phyloP scores from a whole-genome alignment of 2,888 invertebrate genomes.

The Belgica antarctica region DNA sequence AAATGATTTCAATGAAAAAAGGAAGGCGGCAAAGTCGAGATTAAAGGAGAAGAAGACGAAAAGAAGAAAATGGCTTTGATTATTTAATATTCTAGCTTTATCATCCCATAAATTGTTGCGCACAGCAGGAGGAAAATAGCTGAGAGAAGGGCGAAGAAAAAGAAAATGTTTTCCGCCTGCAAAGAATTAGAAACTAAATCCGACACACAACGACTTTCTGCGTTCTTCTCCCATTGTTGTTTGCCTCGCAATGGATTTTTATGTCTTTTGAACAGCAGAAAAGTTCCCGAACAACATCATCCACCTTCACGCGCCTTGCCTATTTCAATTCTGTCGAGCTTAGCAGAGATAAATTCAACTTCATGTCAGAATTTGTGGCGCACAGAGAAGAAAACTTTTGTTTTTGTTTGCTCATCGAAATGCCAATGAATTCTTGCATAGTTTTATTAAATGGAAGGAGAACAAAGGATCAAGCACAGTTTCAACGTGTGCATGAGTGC shows the following conservation, averaged over 20 bases:
- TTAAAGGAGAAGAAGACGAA: slow-evolving; percentile 31
- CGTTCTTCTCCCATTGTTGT: slow-evolving; percentile 10
- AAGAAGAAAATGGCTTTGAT: slow-evolving; percentile 42
- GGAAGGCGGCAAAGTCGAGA: slow-evolving; percentile 19
- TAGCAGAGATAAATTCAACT: not conserved
- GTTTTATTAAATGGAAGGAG: slow-evolving; percentile 21
- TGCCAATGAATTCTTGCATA: slow-evolving; percentile 28
- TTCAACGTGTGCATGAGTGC: not conserved
- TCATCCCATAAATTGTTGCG: slow-evolving; percentile 44
- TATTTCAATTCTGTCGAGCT: not conserved
- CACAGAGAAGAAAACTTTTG: slow-evolving; percentile 23
- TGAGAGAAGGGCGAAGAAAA: slow-evolving; percentile 8
- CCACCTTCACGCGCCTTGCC: not conserved
- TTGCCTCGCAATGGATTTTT: not conserved
- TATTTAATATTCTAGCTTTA: slow-evolving; percentile 44
- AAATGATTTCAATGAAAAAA: not conserved
- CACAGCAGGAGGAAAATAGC: slow-evolving; percentile 36
- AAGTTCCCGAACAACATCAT: too few relatives aligned
- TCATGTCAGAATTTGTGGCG: slow-evolving; percentile 5
- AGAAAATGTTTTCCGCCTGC: slow-evolving; percentile 27
- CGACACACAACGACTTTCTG: slow-evolving; percentile 3
- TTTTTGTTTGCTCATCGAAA: not conserved
- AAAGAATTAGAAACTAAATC: slow-evolving; percentile 41
- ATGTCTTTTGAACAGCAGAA: not conserved
- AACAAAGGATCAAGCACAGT: slow-evolving; percentile 1